These are phyloP conservation scores for Pseudanteris insignis DNA, from an alignment of 2,888 invertebrate genomes.

Conservation along the genomic window DNA sequence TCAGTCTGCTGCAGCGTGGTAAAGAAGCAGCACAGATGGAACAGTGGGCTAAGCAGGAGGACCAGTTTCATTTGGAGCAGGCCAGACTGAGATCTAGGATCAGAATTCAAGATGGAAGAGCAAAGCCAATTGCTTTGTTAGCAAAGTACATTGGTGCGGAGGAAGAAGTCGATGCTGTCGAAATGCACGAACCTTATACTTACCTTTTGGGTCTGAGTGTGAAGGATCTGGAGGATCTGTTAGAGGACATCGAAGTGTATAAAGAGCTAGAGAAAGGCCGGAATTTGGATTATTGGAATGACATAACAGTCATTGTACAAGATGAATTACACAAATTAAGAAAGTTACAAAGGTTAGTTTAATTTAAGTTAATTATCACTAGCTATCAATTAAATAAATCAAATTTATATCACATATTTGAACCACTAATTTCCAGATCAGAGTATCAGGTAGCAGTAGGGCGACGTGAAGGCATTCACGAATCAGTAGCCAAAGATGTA, in stretches of 20 bases:
- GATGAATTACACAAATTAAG: conserved; percentile 90
- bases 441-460: conserved; percentile 72
- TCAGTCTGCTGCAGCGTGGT: conserved; percentile 84
- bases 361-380: no score
- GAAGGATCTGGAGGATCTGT: conserved; percentile 92
- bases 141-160: conserved; percentile 96
- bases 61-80: conserved; percentile 97
- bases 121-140: conserved; percentile 96
- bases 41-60: conserved; percentile 96
- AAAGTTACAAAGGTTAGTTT: conserved; percentile 72
- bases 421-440: conserved; percentile 68
- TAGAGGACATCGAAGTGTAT: conserved; percentile 96
- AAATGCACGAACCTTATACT: conserved; percentile 98
- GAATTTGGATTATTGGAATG: conserved; percentile 93
- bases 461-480: conserved; percentile 84
- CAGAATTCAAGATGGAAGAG: conserved; percentile 94
- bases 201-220: conserved; percentile 90
- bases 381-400: no score
- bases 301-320: conserved; percentile 92
- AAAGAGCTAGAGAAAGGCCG: conserved; percentile 86
- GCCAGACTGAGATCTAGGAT: conserved; percentile 93
- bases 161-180: conserved; percentile 88
- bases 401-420: neutral
- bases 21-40: conserved; percentile 90
- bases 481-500: conserved; percentile 90